Base-by-base conservation (phyloP, 2,797 vertebrate genomes). In the Pangasius djambal region DNA sequence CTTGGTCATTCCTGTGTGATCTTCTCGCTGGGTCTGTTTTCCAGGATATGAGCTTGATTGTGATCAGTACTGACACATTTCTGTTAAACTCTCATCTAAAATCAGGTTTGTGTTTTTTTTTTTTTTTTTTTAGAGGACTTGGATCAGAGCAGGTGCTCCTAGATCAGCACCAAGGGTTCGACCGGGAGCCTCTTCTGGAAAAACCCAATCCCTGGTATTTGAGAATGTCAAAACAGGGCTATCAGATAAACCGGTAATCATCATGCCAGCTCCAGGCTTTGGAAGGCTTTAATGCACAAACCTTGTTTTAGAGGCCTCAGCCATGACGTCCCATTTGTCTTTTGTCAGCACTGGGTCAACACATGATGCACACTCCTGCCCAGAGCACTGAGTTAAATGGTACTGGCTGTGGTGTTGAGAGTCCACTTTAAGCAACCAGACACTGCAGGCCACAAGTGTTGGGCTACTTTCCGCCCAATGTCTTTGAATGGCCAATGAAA, bases 161-260 rank as follows among this genome's bases (percentile, higher is more conserved):
- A 84, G 82, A 89, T 87, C 86, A 92, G 77, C 83, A 50, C 13
- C 87, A 48, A 78, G 86, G 57, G 15, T 93, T 94, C 91, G 63
- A 89, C 89, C 90, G 81, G 63, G 22, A 37, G 86, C 87, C 92
- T 94, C 90, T 94, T 92, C 91, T 91, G 92, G 87, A 20, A 89
- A 93, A 91, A 90, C 90, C 90, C 92, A 92, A 94, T 93, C 93
- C 92, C 89, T 88, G 92, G 90, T 94, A 93, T 94, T 91, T 91
- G 91, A 94, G 93, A 96, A 95, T 92, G 92, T 93, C 93, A 40
- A 87, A 93, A 94, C 90, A 90, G 90, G 40, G 88, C 92, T 92
- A 93, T 94, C 93, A 90, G 93, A 89, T 92, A 89, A 79, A 93
- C 91, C 88, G 90, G 78, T 88, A 65, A 92, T 88, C 90, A 79